Base-by-base conservation (phyloP, 2,888 invertebrate species). In the Aporophyla nigra region DNA sequence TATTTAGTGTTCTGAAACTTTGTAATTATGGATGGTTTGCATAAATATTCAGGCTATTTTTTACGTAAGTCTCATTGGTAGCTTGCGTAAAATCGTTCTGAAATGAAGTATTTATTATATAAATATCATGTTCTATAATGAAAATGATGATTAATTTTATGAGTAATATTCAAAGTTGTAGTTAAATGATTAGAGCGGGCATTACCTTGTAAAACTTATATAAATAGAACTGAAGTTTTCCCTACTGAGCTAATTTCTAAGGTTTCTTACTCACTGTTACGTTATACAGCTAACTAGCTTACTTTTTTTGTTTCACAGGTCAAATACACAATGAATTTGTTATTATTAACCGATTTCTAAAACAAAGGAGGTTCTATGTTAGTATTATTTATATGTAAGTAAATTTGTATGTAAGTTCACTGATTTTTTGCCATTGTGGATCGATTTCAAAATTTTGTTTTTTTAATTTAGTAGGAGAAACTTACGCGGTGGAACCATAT, bases 1-100 rank as follows among this genome's bases (percentile, higher is more conserved):
- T 81, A 82, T 85, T 84, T 80, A 83, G 79, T 76, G 71, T 58
- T 83, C 27, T 49, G 68, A 16, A 53, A 58, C n/a, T 56, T n/a
- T 58, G 54, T 85, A 86, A 83, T 86, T 84, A 71, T 21, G 62
- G 7, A n/a, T 51, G 40, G 7, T 54, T 49, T 24, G n/a, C 14
- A 58, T 74, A 33, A 14, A 21, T 46, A 16, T n/a, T 4, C 12
- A 5, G 3, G 7, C 0, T 5, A 16, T 33, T 43, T 53, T 62
- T n/a, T n/a, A 21, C 5, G 10, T 2, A 14, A 58, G 14, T 49
- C 2, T 76, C 6, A n/a, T 54, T 65, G 21, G 24, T 24, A 33
- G 7, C 6, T 24, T 46, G 5, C 21, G 16, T 5, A 16, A 33
- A 49, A 43, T 53, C 5, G 0, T 27, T 14, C 9, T 21, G 16